These are phyloP conservation scores for Zele albiditarsus DNA, from an alignment of 2,888 invertebrate species.

Conservation along the genomic window DNA sequence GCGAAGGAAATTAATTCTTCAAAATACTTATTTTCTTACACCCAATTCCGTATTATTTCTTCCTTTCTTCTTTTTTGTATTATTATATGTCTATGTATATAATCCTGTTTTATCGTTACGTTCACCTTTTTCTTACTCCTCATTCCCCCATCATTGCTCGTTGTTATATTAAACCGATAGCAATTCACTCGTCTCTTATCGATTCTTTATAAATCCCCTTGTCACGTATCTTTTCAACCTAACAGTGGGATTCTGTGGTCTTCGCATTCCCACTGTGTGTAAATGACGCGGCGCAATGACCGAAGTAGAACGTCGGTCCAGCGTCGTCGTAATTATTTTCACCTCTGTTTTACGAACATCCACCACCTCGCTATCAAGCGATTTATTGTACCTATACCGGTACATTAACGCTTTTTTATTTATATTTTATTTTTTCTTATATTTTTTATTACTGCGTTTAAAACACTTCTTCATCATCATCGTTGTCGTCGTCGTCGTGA, in stretches of 20 bases:
- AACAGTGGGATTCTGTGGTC: conserved; percentile 46
- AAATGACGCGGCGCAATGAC: not conserved
- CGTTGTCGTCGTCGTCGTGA: not conserved
- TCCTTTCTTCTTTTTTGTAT: too few relatives aligned
- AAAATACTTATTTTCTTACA: too few relatives aligned
- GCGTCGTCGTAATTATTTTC: conserved; percentile 33
- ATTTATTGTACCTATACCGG: not conserved
- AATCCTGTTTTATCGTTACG: too few relatives aligned
- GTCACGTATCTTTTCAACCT: conserved; percentile 49
- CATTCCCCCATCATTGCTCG: not conserved
- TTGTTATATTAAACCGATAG: not conserved
- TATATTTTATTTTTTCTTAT: not conserved
- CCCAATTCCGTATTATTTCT: too few relatives aligned
- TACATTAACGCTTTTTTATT: conserved; percentile 48
- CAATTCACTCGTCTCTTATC: conserved; percentile 6
- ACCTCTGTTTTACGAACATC: conserved; percentile 13
- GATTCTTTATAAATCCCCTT: conserved; percentile 45
- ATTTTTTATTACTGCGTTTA: not conserved
- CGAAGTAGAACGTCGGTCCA: conserved; percentile 23
- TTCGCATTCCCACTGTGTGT: conserved; percentile 43
- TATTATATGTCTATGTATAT: too few relatives aligned
- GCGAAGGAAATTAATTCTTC: too few relatives aligned
- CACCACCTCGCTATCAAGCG: not conserved
- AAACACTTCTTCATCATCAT: not conserved
- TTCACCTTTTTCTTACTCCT: not conserved